A percentile compares a stretch with the other conserved stretches of the same genome.
These are phyloP conservation scores for Dendrolimus kikuchii DNA, from an alignment of 1,140 invertebrate genomes.

Conservation along the genomic window DNA sequence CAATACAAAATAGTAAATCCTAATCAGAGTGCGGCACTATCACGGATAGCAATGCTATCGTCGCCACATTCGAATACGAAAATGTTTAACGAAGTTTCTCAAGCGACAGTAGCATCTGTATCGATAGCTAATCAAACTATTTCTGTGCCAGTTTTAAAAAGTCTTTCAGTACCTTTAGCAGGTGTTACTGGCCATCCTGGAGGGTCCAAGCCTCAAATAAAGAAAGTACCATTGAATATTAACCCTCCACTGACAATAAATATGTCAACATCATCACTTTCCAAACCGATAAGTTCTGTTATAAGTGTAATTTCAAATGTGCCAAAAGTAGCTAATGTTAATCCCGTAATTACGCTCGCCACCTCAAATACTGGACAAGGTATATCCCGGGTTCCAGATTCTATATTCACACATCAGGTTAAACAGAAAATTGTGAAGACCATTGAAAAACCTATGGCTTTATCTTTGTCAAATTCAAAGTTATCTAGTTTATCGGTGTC, in stretches of 20 bases:
- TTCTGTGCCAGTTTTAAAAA: conserved; percentile 75
- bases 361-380: conserved; percentile 45
- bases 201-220: conserved; percentile 51
- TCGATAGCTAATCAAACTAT: conserved; percentile 76
- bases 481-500: conserved; percentile 72
- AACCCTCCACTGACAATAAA: conserved; percentile 46
- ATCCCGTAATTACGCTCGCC: conserved; percentile 57
- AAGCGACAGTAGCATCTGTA: conserved; percentile 70
- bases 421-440: conserved; percentile 71
- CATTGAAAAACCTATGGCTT: conserved; percentile 70
- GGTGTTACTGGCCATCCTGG: conserved; percentile 37
- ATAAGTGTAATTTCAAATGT: conserved; percentile 67
- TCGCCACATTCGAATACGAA: conserved; percentile 61
- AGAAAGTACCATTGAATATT: conserved; percentile 62
- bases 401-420: conserved; percentile 62
- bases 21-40: conserved; percentile 38
- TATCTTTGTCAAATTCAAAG: conserved; percentile 66
- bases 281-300: conserved; percentile 62
- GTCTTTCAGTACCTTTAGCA: conserved; percentile 55
- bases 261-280: conserved; percentile 49
- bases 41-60: conserved; percentile 51
- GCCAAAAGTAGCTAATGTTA: conserved; percentile 53
- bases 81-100: conserved; percentile 66
- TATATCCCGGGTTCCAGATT: conserved; percentile 54
- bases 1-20: conserved; percentile 67